Percentiles rank a stretch among this genome's conserved stretches.
phyloP scores from a whole-genome alignment of 1,140 invertebrate genomes.

The Drosophila littoralis region DNA sequence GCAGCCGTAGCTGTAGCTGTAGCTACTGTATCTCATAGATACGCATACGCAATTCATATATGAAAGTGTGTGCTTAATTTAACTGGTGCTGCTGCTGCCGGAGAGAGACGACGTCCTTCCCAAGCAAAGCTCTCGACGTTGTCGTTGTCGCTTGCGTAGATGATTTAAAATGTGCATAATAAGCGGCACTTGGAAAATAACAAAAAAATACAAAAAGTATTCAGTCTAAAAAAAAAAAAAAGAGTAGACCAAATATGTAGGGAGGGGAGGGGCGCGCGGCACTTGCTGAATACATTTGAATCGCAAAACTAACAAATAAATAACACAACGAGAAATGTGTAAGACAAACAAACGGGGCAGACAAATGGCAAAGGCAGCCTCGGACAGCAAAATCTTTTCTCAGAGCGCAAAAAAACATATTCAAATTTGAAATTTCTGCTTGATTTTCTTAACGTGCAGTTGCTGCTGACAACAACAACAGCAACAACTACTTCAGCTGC shows the following conservation, averaged over 20 bases:
- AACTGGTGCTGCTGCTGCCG: conserved; percentile 60
- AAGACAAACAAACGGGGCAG: conserved; percentile 64
- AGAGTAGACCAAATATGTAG: conserved; percentile 38
- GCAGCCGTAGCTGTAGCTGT: not conserved
- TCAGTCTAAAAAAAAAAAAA: conserved; percentile 37
- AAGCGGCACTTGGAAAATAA: conserved; percentile 73
- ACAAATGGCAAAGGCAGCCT: conserved; percentile 28
- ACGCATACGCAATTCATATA: conserved; percentile 61
- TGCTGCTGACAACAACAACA: conserved; percentile 10
- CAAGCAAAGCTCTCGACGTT: conserved; percentile 4
- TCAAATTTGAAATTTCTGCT: conserved; percentile 77
- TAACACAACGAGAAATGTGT: conserved; percentile 72
- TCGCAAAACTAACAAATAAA: conserved; percentile 82
- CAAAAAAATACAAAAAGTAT: conserved; percentile 39
- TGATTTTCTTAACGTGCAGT: conserved; percentile 57
- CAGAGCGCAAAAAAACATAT: conserved; percentile 54
- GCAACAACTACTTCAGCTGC: not conserved
- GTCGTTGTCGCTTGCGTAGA: conserved; percentile 67
- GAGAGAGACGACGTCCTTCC: conserved; percentile 28
- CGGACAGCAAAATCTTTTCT: conserved; percentile 29
- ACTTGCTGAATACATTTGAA: conserved; percentile 72
- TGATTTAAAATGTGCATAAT: conserved; percentile 83
- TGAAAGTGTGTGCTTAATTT: conserved; percentile 76
- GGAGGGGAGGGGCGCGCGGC: not conserved
- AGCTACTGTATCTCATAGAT: conserved; percentile 38